Percentiles rank a stretch among this genome's conserved stretches.
Conservation (phyloP, 1,140 invertebrate species). For the Drosophila sechellia region DNA sequence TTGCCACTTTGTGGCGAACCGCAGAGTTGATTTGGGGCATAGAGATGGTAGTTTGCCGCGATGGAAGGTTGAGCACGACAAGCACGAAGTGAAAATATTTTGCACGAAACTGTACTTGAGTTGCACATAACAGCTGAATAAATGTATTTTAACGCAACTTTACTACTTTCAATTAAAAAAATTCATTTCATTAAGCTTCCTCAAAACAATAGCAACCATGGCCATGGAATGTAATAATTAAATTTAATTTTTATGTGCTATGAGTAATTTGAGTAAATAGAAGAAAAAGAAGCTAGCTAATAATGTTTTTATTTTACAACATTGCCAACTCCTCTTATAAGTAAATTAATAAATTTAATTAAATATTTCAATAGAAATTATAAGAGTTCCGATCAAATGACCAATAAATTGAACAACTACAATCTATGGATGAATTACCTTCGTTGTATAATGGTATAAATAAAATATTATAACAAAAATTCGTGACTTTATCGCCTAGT, state of each 20-base stretch:
- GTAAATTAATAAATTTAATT: too few species aligned
- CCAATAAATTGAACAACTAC: background rate
- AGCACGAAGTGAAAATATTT: constrained; percentile 4
- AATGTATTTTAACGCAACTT: background rate
- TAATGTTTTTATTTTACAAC: too few species aligned
- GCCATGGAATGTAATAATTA: too few species aligned
- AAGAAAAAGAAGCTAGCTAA: too few species aligned
- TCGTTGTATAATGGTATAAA: background rate
- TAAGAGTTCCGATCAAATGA: too few species aligned
- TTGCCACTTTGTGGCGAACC: constrained; percentile 53
- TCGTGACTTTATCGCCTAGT: background rate
- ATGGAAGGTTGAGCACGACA: background rate
- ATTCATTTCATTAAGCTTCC: too few species aligned
- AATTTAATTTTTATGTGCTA: too few species aligned
- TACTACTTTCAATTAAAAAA: too few species aligned
- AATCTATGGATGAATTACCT: background rate
- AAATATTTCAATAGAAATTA: too few species aligned
- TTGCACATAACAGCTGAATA: background rate
- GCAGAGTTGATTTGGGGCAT: constrained; percentile 52
- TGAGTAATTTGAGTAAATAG: too few species aligned
- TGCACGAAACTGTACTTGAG: constrained; percentile 13
- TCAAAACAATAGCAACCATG: too few species aligned
- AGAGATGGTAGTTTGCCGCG: background rate
- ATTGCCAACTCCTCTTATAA: too few species aligned
- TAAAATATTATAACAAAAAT: background rate